Evolutionary conservation across 2,797 vertebrate species (phyloP), one percentile per base, ranked within the genome.

Genomic region (Tachyglossus aculeatus): DNA sequence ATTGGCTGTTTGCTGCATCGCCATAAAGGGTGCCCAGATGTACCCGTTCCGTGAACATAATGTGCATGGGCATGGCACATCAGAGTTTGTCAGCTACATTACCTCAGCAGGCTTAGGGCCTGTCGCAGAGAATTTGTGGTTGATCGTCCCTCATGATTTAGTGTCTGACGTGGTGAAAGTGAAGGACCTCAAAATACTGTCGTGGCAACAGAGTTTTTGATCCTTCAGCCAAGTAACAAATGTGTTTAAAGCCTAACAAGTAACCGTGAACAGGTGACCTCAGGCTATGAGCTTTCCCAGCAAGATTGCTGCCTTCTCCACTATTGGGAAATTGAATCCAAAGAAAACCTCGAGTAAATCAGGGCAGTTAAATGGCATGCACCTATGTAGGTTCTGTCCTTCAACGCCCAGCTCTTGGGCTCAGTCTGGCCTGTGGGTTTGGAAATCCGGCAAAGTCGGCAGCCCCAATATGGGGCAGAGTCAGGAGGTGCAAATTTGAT

Each of bases 1-100:
- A 98, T 96, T 97, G 97, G 96, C 96, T 97, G 96, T 93, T 95
- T 89, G 88, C 93, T 93, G 95, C 96, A 97, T 96, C 66, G 94
- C 94, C 94, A 92, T 96, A 95, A 98, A 97, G 93, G 94, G 94
- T 93, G 92, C 94, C 94, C 95, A 96, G 94, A 97, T 96, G 94
- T 89, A 93, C 93, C 92, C 91, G 89, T 89, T 90, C 83, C 87
- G 83, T 94, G 93, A 94, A 92, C 91, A 92, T 95, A 94, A 95
- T 93, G 92, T 90, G 92, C 92, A 90, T 82, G 83, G 94, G 94
- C 94, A 94, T 88, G 90, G 91, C 91, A 85, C 94, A 93, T 94
- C 94, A 93, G 88, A 91, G 90, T 93, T 89, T 94, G 94, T 95
- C 95, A 95, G 91, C 92, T 83, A 88, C 90, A 93, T 93, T 91